A percentile compares a stretch with the other conserved stretches of the same genome.
Conservation (phyloP, 1,140 invertebrate species). For the Bombus balteatus region DNA sequence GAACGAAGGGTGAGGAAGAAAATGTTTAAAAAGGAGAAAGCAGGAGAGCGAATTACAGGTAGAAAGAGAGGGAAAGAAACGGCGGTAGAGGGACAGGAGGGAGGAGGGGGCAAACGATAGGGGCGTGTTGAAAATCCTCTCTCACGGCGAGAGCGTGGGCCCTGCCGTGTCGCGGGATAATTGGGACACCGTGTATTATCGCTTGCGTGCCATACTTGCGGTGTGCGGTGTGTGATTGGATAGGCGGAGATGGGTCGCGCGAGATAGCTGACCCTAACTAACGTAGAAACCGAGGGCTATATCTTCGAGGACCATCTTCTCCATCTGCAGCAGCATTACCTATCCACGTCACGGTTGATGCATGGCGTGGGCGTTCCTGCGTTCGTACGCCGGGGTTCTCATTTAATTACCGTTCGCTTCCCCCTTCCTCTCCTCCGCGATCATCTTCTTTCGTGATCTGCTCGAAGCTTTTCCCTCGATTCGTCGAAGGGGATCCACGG, state of each 20-base stretch:
- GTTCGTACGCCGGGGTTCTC: conserved; percentile 77
- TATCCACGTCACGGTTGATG: conserved; percentile 81
- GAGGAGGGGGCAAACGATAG: conserved; percentile 32
- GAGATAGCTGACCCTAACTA: conserved; percentile 82
- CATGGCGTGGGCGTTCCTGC: conserved; percentile 82
- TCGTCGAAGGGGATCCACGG: background rate
- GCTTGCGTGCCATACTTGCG: conserved; percentile 76
- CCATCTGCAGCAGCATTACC: conserved; percentile 79
- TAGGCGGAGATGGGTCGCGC: conserved; percentile 83
- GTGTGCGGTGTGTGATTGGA: conserved; percentile 81
- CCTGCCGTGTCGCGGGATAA: conserved; percentile 78
- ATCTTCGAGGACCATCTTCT: conserved; percentile 82
- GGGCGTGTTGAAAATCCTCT: conserved; percentile 77
- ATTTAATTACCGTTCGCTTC: conserved; percentile 75
- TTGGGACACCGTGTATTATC: conserved; percentile 79
- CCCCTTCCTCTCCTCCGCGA: no score
- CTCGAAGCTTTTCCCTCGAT: background rate
- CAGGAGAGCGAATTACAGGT: background rate
- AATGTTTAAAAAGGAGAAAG: background rate
- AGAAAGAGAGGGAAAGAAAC: background rate
- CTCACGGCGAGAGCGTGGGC: conserved; percentile 69
- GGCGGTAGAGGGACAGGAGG: background rate
- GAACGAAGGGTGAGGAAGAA: background rate
- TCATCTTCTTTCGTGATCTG: background rate
- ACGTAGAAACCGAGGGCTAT: conserved; percentile 76